Evolutionary conservation across 2,797 vertebrate species (phyloP).

Genomic region (Sebastes trivittatus): DNA sequence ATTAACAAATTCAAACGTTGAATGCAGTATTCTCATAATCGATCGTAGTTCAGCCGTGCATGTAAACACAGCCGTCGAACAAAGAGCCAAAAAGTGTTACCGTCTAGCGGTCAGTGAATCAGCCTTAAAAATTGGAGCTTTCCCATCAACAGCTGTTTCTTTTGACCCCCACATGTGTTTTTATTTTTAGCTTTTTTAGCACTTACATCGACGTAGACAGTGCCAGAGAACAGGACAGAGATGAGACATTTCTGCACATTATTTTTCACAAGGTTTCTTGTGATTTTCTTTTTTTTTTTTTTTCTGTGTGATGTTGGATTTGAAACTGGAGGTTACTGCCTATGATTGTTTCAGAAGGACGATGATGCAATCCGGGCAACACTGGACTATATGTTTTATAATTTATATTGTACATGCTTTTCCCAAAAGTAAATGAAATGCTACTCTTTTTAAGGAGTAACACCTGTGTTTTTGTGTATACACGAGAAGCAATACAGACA

Average conservation of each 20-base stretch:
- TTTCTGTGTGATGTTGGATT: conserved; percentile 52
- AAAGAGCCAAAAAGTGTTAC: conserved; percentile 61
- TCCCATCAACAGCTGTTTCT: conserved; percentile 47
- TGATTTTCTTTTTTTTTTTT: conserved; percentile 11
- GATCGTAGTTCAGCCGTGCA: conserved; percentile 25
- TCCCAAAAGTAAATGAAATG: conserved; percentile 49
- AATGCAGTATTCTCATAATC: conserved; percentile 24
- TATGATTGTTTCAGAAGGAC: conserved; percentile 67
- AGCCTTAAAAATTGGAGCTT: conserved; percentile 76
- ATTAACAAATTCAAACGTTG: not conserved
- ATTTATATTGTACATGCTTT: conserved; percentile 69
- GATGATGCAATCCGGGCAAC: conserved; percentile 63
- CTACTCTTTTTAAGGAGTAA: conserved; percentile 39
- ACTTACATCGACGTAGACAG: conserved; percentile 74
- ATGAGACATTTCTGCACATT: conserved; percentile 69
- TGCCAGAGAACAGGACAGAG: conserved; percentile 63
- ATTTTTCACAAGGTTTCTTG: conserved; percentile 47
- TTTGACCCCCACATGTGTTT: conserved; percentile 38
- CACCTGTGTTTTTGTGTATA: conserved; percentile 35
- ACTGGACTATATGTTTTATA: conserved; percentile 82
- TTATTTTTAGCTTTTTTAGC: conserved; percentile 71
- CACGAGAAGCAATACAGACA: conserved; percentile 53
- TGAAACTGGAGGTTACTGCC: conserved; percentile 74
- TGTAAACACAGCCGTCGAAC: conserved; percentile 59
- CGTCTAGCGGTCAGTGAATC: conserved; percentile 69